Evolutionary conservation across 1,140 invertebrate genomes (phyloP).

Genomic region (Heliconius eleuchia): DNA sequence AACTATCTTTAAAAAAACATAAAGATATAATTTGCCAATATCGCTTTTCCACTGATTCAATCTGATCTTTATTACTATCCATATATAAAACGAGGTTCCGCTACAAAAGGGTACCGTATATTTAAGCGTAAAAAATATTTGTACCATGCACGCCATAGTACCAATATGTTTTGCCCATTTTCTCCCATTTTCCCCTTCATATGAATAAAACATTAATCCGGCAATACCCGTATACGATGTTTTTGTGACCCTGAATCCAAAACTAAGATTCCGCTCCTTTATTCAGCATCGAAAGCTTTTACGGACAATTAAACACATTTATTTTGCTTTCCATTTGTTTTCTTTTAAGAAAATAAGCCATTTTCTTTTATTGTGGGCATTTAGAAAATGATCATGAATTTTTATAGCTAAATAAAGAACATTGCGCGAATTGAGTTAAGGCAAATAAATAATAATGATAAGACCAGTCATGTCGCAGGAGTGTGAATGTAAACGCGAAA

Average conservation of each 20-base stretch:
- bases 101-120: constrained; percentile 6
- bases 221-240: constrained; percentile 31
- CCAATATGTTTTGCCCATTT: constrained; percentile 27
- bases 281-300: constrained; percentile 32
- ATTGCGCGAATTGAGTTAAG: background rate
- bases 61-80: background rate
- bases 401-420: background rate
- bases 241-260: constrained; percentile 36
- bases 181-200: constrained; percentile 15
- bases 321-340: constrained; percentile 18
- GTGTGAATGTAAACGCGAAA: too few relatives aligned
- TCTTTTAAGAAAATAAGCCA: constrained; percentile 15
- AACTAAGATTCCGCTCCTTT: constrained; percentile 35
- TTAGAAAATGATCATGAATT: background rate
- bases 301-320: constrained; percentile 33
- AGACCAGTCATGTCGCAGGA: too few relatives aligned
- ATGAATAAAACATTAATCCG: constrained; percentile 38
- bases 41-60: too few relatives aligned
- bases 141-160: constrained; percentile 31
- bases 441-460: background rate
- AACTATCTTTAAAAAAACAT: too few relatives aligned
- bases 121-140: constrained; percentile 21
- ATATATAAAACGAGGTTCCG: constrained; percentile 16
- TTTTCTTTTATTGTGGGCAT: background rate
- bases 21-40: too few relatives aligned